Evolutionary conservation across 2,113 vertebrate genomes (phyloP).

Genomic region (Pollimyrus isidori): DNA sequence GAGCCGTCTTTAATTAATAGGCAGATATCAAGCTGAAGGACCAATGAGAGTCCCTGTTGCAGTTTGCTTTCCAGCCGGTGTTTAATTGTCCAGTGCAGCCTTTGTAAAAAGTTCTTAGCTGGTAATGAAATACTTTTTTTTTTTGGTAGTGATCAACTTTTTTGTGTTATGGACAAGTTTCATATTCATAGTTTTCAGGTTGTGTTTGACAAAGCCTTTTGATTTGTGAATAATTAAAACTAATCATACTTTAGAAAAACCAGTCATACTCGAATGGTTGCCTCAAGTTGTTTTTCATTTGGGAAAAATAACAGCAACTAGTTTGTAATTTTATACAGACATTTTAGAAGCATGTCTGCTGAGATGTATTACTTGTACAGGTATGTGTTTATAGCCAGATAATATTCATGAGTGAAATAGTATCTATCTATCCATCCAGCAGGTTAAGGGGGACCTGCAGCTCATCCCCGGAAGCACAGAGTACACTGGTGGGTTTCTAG

Average conservation of each 20-base stretch:
- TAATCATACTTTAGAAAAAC: not conserved
- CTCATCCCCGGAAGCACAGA: not conserved
- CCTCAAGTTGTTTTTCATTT: not conserved
- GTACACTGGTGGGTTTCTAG: not conserved
- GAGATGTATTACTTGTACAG: not conserved
- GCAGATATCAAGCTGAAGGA: not conserved
- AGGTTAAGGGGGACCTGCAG: not conserved
- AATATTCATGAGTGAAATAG: not conserved
- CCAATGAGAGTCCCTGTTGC: not conserved
- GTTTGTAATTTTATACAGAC: not conserved
- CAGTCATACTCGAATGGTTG: not conserved
- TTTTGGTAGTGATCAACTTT: not conserved
- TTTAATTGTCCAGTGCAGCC: slow-evolving; percentile 46
- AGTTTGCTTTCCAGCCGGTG: slow-evolving; percentile 18
- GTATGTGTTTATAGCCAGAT: not conserved
- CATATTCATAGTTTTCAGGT: not conserved
- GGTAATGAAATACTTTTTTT: not conserved
- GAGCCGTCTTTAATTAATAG: slow-evolving; percentile 15
- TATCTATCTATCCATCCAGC: not conserved
- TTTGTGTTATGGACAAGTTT: not conserved
- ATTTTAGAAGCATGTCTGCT: not conserved
- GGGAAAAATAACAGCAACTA: not conserved
- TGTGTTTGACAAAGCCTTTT: not conserved
- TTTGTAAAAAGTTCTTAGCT: slow-evolving; percentile 1
- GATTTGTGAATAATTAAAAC: not conserved